phyloP scores from a whole-genome alignment of 1,140 invertebrate species.

The Ooceraea biroi region DNA sequence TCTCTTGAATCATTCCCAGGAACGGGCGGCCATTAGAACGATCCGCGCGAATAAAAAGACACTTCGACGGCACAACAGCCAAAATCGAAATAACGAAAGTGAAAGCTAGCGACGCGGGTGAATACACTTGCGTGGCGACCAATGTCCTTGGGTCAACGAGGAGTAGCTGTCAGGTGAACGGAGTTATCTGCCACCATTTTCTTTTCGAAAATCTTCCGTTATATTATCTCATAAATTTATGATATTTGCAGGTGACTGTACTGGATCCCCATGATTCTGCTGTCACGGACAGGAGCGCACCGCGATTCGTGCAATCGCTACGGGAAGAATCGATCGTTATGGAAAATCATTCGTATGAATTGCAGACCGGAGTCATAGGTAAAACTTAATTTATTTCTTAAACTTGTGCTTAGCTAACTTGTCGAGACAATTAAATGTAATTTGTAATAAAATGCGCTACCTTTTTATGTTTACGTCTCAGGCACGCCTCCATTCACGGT shows the following conservation, averaged over 20 bases:
- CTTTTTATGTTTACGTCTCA: constrained; percentile 69
- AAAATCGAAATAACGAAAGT: constrained; percentile 87
- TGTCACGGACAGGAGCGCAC: constrained; percentile 80
- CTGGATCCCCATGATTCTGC: constrained; percentile 73
- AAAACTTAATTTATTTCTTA: constrained; percentile 71
- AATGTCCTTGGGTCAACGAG: constrained; percentile 86
- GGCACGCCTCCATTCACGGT: constrained; percentile 89
- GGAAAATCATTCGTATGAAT: constrained; percentile 89
- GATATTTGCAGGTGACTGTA: constrained; percentile 73
- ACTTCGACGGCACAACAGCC: constrained; percentile 83
- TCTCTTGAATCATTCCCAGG: constrained; percentile 77
- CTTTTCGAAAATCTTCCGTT: background rate
- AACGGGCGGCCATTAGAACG: constrained; percentile 86
- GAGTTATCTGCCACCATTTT: background rate
- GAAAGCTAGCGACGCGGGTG: constrained; percentile 86
- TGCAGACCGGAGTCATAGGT: constrained; percentile 86
- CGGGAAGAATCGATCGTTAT: constrained; percentile 84
- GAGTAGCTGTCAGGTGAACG: constrained; percentile 78
- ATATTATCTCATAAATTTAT: constrained; percentile 2
- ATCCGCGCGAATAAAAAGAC: constrained; percentile 79
- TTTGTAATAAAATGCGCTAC: background rate
- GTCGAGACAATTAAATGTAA: constrained; percentile 15
- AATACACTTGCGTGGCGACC: constrained; percentile 91
- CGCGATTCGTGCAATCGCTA: constrained; percentile 85
- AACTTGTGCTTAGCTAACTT: background rate